Percentiles rank a stretch among this genome's conserved stretches.
Evolutionary conservation across 2,797 vertebrate genomes (phyloP).

Genomic region (Hippoglossus hippoglossus): DNA sequence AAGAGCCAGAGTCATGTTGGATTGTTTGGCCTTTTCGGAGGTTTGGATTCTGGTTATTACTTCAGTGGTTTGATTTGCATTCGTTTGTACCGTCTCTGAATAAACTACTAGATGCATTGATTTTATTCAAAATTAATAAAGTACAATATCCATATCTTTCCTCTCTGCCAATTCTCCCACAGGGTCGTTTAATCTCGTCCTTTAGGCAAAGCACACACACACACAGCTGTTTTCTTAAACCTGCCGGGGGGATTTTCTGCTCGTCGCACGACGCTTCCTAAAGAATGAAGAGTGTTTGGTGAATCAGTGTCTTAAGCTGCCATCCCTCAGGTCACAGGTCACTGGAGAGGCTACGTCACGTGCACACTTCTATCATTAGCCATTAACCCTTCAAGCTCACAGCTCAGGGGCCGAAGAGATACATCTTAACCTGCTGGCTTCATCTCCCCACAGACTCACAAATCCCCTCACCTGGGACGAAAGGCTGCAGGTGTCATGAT

Average conservation of each 20-base stretch:
- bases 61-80: background rate
- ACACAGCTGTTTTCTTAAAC: conserved; percentile 10
- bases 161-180: background rate
- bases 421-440: background rate
- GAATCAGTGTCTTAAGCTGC: conserved; percentile 42
- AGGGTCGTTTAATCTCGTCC: background rate
- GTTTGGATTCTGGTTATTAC: background rate
- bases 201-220: background rate
- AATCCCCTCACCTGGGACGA: background rate
- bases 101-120: background rate
- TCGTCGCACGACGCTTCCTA: conserved; percentile 14
- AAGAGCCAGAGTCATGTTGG: background rate
- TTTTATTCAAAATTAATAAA: background rate
- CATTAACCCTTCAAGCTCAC: conserved; percentile 33
- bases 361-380: conserved; percentile 45
- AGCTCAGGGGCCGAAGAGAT: conserved; percentile 14
- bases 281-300: conserved; percentile 38
- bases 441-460: background rate
- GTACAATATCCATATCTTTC: background rate
- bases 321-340: conserved; percentile 53
- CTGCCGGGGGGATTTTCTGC: background rate
- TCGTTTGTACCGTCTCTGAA: background rate
- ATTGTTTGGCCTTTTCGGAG: background rate
- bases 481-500: conserved; percentile 15
- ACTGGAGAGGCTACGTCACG: conserved; percentile 18